A percentile compares a stretch with the other conserved stretches of the same genome.
Evolutionary conservation across 2,113 vertebrate genomes (phyloP).

Genomic region (Peromyscus maniculatus): DNA sequence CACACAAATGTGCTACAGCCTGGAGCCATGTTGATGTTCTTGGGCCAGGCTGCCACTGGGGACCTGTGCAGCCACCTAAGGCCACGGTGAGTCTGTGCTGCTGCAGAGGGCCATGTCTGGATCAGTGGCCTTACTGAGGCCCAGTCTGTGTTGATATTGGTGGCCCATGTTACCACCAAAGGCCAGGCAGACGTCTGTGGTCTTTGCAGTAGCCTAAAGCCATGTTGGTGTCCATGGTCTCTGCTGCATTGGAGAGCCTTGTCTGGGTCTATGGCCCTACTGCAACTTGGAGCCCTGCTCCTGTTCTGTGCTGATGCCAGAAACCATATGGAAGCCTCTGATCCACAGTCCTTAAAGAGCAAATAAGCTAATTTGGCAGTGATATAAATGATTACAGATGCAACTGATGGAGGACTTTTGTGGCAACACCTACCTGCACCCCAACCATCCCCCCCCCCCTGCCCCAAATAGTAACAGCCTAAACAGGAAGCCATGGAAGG

Average conservation of each 20-base stretch:
- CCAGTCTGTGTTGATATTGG: too few relatives aligned
- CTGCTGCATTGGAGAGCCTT: neutral
- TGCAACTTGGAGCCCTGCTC: neutral
- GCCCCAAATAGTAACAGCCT: too few relatives aligned
- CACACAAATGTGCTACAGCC: too few relatives aligned
- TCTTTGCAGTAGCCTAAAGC: neutral
- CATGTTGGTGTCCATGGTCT: neutral
- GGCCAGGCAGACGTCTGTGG: neutral
- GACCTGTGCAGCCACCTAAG: too few relatives aligned
- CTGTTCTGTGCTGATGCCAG: neutral
- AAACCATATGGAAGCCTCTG: neutral
- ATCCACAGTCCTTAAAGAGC: neutral
- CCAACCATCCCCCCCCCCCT: too few relatives aligned
- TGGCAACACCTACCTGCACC: neutral
- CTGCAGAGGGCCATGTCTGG: too few relatives aligned
- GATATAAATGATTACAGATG: neutral
- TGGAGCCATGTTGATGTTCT: too few relatives aligned
- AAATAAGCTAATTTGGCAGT: neutral
- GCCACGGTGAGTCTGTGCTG: too few relatives aligned
- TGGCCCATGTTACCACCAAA: neutral
- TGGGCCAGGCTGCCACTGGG: too few relatives aligned
- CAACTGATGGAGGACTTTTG: neutral
- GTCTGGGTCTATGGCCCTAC: neutral
- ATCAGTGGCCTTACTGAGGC: too few relatives aligned
- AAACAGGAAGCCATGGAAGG: too few relatives aligned